phyloP scores from a whole-genome alignment of 2,113 vertebrate species.

The Sinocyclocheilus anshuiensis region DNA sequence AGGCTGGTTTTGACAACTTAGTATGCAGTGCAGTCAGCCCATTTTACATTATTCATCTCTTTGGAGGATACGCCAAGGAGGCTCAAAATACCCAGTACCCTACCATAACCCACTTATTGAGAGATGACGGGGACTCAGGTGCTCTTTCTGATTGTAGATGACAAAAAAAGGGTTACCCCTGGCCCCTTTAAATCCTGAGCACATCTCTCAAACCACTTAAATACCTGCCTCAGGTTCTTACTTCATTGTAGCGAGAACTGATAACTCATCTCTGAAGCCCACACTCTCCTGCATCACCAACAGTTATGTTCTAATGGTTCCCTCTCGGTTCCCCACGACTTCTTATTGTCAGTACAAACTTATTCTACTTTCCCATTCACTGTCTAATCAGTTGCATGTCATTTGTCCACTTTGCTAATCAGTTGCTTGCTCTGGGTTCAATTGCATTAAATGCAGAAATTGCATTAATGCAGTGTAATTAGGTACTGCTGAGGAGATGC shows the following conservation, averaged over 20 bases:
- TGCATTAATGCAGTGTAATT: slow-evolving; percentile 38
- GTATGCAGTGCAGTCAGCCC: slow-evolving; percentile 62
- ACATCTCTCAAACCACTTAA: slow-evolving; percentile 49
- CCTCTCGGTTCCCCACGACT: slow-evolving; percentile 27
- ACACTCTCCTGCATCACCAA: slow-evolving; percentile 23
- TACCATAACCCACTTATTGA: slow-evolving; percentile 65
- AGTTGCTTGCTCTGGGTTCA: slow-evolving; percentile 40
- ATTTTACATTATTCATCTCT: slow-evolving; percentile 75
- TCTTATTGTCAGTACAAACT: slow-evolving; percentile 22
- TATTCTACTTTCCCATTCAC: slow-evolving; percentile 29
- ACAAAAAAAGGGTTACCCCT: slow-evolving; percentile 40
- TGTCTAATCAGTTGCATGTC: slow-evolving; percentile 40
- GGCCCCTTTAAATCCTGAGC: slow-evolving; percentile 49
- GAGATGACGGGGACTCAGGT: slow-evolving; percentile 39
- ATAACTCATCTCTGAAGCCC: slow-evolving; percentile 35
- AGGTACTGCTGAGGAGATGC: slow-evolving; percentile 18
- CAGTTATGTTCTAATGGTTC: slow-evolving; percentile 10
- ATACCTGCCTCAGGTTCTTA: slow-evolving; percentile 52
- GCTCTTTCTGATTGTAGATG: slow-evolving; percentile 43
- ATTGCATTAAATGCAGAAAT: slow-evolving; percentile 41
- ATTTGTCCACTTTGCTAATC: slow-evolving; percentile 23
- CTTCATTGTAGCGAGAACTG: slow-evolving; percentile 29
- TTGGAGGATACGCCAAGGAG: slow-evolving; percentile 62
- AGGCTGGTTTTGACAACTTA: slow-evolving; percentile 66
- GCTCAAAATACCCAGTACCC: slow-evolving; percentile 64